Conservation (phyloP, 2,888 invertebrate genomes). For the Venustoraphidia nigricollis region DNA sequence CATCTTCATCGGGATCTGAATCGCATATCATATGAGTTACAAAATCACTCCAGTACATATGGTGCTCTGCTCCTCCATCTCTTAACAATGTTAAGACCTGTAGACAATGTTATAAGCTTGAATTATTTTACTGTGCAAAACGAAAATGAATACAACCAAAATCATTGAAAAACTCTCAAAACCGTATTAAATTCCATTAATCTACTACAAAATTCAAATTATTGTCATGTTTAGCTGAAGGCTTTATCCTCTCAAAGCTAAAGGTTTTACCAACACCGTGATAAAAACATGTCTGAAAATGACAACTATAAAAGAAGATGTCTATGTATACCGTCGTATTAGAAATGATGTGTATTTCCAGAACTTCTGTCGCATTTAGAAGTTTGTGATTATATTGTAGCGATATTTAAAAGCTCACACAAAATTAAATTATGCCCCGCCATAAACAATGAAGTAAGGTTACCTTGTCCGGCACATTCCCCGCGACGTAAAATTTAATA, state of each 20-base stretch:
- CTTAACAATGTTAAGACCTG: slow-evolving; percentile 65
- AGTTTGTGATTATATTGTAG: background rate
- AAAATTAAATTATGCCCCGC: slow-evolving; percentile 2
- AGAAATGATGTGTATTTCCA: background rate
- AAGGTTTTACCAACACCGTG: no score
- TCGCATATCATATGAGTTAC: slow-evolving; percentile 89
- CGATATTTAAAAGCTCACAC: background rate
- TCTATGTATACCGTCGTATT: background rate
- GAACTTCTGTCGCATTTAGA: background rate
- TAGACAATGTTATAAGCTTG: slow-evolving; percentile 19
- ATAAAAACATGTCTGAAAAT: background rate
- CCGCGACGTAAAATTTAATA: slow-evolving; percentile 71
- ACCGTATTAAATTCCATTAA: background rate
- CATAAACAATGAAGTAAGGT: slow-evolving; percentile 8
- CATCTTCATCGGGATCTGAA: slow-evolving; percentile 67
- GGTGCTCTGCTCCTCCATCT: slow-evolving; percentile 75
- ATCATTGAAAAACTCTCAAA: background rate
- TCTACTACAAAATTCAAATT: no score
- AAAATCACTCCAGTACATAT: slow-evolving; percentile 78
- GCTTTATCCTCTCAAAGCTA: no score
- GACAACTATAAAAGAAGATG: background rate
- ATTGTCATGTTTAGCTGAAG: no score
- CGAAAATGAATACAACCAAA: background rate
- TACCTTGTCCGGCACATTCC: slow-evolving; percentile 61
- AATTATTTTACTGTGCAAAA: background rate